Evolutionary conservation across 2,797 vertebrate genomes (phyloP), one percentile per base, ranked within the genome.

Genomic region (Protosalanx chinensis): DNA sequence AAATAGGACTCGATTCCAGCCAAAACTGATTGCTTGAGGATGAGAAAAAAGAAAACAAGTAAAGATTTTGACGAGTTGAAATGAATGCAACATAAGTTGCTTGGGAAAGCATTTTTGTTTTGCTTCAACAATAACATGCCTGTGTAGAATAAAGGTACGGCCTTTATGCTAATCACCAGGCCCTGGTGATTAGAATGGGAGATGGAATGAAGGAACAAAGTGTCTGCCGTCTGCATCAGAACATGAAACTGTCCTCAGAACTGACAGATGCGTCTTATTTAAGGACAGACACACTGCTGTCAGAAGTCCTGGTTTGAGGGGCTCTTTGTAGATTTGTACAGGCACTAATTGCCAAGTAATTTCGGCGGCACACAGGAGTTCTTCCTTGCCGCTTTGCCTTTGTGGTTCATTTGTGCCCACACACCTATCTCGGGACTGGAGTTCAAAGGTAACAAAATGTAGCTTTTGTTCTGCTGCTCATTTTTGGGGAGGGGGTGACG

Each of bases 201-300:
- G 89, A 92, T 90, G 83, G 90, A 88, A 88, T 80, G 86, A 80
- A 79, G 89, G 89, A 91, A 91, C 90, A 92, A 92, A 91, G 90
- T 89, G 86, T 76, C 80, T 82, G 87, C 85, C 85, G 90, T 82
- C 85, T 89, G 87, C 90, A 90, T 90, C 88, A 89, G 87, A 91
- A 93, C 91, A 91, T 91, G 89, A 92, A 92, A 91, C 91, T 90
- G 85, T 87, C 86, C 86, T 93, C 91, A 93, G 89, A 93, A 91
- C 91, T 92, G 90, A 93, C 92, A 94, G 92, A 92, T 93, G 92
- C 89, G 92, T 90, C 89, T 91, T 89, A 89, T 92, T 92, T 90
- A 85, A 82, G 90, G 90, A 91, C 89, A 90, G 89, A 91, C 89
- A 88, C 76, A 76, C 81, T 65, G 84, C 85, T 84, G 90, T 92